These are phyloP conservation scores for Eristalinus aeneus DNA, from an alignment of 2,888 invertebrate species.

Conservation along the genomic window DNA sequence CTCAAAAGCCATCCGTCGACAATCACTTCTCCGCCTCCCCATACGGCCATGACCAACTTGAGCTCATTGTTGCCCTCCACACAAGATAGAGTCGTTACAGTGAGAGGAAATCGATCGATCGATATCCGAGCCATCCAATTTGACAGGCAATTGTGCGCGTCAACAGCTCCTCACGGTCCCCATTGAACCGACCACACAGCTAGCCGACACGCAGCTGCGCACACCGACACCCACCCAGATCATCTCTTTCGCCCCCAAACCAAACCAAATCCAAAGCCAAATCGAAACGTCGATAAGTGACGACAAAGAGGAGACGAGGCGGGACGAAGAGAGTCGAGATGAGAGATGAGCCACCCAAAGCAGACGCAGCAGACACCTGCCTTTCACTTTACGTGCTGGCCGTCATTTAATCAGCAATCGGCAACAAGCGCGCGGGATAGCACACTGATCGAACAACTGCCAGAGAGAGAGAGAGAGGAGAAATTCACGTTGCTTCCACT, in stretches of 20 bases:
- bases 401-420: slow-evolving; percentile 60
- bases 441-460: neutral
- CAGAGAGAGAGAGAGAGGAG: slow-evolving; percentile 5
- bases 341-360: slow-evolving; percentile 3
- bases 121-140: neutral
- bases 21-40: neutral
- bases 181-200: neutral
- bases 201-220: neutral
- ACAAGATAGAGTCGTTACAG: neutral
- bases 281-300: neutral
- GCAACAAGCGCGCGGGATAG: neutral
- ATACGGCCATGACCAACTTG: neutral
- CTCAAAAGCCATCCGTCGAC: neutral
- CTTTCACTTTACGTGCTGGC: slow-evolving; percentile 63
- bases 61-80: neutral
- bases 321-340: too few species aligned
- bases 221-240: neutral
- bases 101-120: neutral
- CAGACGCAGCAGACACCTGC: slow-evolving; percentile 18
- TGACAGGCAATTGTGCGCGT: neutral
- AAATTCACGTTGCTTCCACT: slow-evolving; percentile 41
- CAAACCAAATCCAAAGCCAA: neutral
- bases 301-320: too few species aligned
- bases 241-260: neutral
- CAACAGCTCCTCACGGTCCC: neutral